Base-by-base conservation (phyloP, 2,113 vertebrate species). In the Numida meleagris region DNA sequence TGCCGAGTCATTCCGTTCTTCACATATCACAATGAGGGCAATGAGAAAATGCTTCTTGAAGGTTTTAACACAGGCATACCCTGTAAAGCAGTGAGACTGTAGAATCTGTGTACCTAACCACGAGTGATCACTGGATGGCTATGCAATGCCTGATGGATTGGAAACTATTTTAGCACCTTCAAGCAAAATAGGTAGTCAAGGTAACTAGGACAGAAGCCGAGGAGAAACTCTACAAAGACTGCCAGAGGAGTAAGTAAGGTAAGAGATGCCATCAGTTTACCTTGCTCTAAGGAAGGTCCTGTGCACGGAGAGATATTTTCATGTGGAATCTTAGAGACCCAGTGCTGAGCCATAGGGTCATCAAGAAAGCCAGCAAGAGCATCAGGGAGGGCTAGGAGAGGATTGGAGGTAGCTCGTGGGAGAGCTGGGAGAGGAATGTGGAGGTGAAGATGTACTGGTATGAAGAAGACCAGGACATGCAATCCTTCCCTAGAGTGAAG, bases 171-270 rank as follows among this genome's bases (percentile, higher is more conserved):
- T 70, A 66, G 31, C 78, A 66, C 79, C 53, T 94, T 94, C 63
- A 55, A 73, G 58, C 93, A 94, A 84, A 90, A 84, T 77, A 82
- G 58, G 53, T 87, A 81, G 94, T 36, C 5, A 61, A 50, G 42
- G 21, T 7, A 80, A 50, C 36, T 70, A 38, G 84, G 45, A 76
- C 34, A 89, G 87, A 70, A 92, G 50, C 78, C 31, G 62, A 90
- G 65, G 62, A 84, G 75, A 75, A 84, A 55, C 4, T 4, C 46
- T 45, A 25, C 74, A 53, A 79, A 86, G 77, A 34, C 70, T 88
- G 82, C 27, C 74, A 94, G 58, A 68, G 63, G 59, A 20, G 33
- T 58, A 80, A 13, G 78, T 71, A 42, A 76, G 15, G 27, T 89
- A 87, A 74, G 74, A 66, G 55, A 63, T 73, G 25, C 79, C 5